Evolutionary conservation across 2,113 vertebrate species (phyloP), one percentile per base, ranked within the genome.

Genomic region (Syngnathus typhle): DNA sequence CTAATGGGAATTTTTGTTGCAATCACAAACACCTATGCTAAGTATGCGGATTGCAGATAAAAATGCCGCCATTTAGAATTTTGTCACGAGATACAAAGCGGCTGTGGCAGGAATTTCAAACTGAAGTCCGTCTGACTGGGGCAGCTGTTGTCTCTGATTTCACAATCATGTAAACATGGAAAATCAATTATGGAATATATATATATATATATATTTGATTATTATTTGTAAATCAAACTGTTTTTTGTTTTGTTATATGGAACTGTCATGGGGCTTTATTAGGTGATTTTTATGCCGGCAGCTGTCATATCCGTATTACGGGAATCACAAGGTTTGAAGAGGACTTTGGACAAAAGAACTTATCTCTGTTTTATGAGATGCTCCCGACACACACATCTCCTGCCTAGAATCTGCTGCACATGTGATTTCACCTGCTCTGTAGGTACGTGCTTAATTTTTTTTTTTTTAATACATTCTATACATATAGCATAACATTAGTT

Each of bases 271-370:
- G 13, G 39, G 15, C 59, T 49, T 58, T 58, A 67, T 75, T 63
- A 70, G 51, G 46, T 63, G 63, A 77, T 18, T 58, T 39, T 70
- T 49, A 67, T 10, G n/a, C 39, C 51, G 1, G 12, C 32, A 65
- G 32, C 41, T 69, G 8, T 77, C 52, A 51, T 59, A 56, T 68
- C 75, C 74, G 73, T 79, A 72, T 65, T 41, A 21, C 12, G 44
- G 2, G 23, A 63, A 82, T 88, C 86, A 88, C 87, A 84, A 82
- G 84, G 74, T 82, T 73, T 44, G 58, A 1, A 47, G 68, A 76
- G 89, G 89, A 91, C 90, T 90, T 90, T 91, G 88, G 43, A 46
- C 88, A 5, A 37, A 21, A 18, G 49, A 76, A 76, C 80, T 27
- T 74, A 70, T 44, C 71, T 49, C 77, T 72, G 86, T 87, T 82